Percentiles rank a stretch among this genome's conserved stretches.
Conservation (phyloP, 2,797 vertebrate species). For the Loris lydekkerianus region DNA sequence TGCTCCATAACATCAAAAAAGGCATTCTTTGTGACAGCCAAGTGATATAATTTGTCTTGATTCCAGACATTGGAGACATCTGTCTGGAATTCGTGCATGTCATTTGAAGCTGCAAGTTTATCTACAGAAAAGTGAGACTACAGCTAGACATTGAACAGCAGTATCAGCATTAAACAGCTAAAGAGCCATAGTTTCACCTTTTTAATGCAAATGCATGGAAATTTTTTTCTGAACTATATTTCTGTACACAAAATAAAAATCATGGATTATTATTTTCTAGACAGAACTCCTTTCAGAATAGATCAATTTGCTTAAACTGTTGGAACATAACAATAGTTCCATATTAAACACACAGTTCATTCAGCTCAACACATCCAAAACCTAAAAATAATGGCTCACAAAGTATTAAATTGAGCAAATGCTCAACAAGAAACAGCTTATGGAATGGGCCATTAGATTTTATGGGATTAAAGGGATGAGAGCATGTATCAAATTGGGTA, state of each 20-base stretch:
- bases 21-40: slow-evolving; percentile 76
- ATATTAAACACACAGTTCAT: slow-evolving; percentile 44
- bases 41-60: slow-evolving; percentile 75
- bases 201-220: background rate
- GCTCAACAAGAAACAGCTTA: background rate
- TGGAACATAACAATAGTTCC: background rate
- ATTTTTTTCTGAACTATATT: background rate
- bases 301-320: background rate
- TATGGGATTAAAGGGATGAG: background rate
- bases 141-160: slow-evolving; percentile 9
- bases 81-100: slow-evolving; percentile 59
- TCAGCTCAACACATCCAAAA: background rate
- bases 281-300: slow-evolving; percentile 55
- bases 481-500: too few species aligned
- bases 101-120: slow-evolving; percentile 65
- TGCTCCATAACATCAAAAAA: slow-evolving; percentile 60
- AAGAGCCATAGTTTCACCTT: background rate
- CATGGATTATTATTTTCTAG: background rate
- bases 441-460: background rate
- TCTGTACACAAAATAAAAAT: slow-evolving; percentile 5
- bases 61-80: slow-evolving; percentile 73
- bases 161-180: slow-evolving; percentile 12
- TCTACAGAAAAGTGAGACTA: slow-evolving; percentile 57
- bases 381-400: background rate
- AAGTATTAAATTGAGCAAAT: background rate